Evolutionary conservation across 1,140 invertebrate genomes (phyloP).

Genomic region (Panagrolaimus sp.): DNA sequence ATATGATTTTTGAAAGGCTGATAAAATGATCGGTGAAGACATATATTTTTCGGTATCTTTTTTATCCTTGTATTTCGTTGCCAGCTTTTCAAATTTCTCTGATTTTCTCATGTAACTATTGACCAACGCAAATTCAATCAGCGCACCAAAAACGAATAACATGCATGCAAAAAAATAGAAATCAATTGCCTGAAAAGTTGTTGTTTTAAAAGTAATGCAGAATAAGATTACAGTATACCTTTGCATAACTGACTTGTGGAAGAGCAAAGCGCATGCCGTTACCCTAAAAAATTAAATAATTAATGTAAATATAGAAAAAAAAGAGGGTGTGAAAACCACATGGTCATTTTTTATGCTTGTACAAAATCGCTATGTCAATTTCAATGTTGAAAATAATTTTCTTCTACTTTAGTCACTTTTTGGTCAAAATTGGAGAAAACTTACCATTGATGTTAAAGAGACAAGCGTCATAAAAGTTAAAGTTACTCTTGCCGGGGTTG

Average conservation of each 20-base stretch:
- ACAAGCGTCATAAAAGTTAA: constrained; percentile 59
- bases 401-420: no score
- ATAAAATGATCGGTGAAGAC: not conserved
- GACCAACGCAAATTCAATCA: constrained; percentile 51
- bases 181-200: constrained; percentile 41
- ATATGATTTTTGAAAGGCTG: not conserved
- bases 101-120: constrained; percentile 40
- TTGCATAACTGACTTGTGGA: constrained; percentile 55
- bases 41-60: not conserved
- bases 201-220: no score
- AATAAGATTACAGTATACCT: no score
- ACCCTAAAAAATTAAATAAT: no score
- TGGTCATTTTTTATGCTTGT: no score
- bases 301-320: no score
- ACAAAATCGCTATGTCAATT: no score
- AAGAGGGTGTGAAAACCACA: no score
- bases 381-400: no score
- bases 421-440: no score
- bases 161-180: constrained; percentile 53
- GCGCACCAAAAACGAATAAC: constrained; percentile 54
- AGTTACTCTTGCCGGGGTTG: constrained; percentile 67
- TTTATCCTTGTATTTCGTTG: constrained; percentile 9
- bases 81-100: constrained; percentile 4
- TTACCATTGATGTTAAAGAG: constrained; percentile 55
- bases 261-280: constrained; percentile 52